Base-by-base conservation (phyloP, 2,888 invertebrate species). In the Cancer borealis region DNA sequence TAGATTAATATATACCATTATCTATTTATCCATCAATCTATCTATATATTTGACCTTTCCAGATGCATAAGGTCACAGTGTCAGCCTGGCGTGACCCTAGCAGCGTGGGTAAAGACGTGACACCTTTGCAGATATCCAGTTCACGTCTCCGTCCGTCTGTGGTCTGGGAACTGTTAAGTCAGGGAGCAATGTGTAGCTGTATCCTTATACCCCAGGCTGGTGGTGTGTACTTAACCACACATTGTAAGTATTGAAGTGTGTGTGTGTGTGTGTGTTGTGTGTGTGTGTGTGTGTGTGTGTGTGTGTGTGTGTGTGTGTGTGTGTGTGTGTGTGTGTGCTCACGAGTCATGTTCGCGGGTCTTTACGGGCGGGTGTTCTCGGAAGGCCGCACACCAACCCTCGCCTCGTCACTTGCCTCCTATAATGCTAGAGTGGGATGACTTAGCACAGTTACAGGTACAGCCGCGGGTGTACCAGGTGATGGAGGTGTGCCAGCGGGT, bases 401-500 rank as follows among this genome's bases (percentile, higher is more conserved):
- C 73, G n/a, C 73, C 73, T 73, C 73, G 73, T 73, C 73, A 73
- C 73, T 73, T n/a, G 73, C 73, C 73, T 73, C 26, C 73, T 10
- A n/a, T 84, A 84, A 84, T 84, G 21, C 92, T 94, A 12, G 10
- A 26, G 8, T 94, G 93, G 93, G 89, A 92, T n/a, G 93, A 94
- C n/a, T 8, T 94, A 6, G 93, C 91, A 49, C 92, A 90, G 49
- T 49, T 94, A 10, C 92, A 92, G 39, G 47, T 94, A 14, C 93
- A 94, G 54, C 93, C 93, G 30, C 87, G 92, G 17, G 5, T 94
- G 39, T 94, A 92, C 73, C 93, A 94, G 84, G 39, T 94, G 45
- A 45, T 94, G 17, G 93, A 94, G 79, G 92, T 92, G 49, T 94
- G 93, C 88, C 92, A 94, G 47, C 87, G 60, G 45, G 88, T 94